Evolutionary conservation across 2,113 vertebrate species (phyloP).

Genomic region (Laticauda colubrina): DNA sequence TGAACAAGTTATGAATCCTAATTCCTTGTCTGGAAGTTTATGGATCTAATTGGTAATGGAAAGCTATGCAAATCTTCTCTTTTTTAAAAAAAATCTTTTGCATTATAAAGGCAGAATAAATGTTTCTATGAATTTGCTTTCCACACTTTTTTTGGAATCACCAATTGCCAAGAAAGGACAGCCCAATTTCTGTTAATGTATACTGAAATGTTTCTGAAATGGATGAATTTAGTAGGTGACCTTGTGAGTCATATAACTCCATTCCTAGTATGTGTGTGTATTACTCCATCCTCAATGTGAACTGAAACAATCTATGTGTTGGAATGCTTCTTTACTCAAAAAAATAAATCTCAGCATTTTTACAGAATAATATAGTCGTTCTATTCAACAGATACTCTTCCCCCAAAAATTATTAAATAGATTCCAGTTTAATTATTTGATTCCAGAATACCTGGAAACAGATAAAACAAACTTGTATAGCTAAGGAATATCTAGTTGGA

Average conservation of each 20-base stretch:
- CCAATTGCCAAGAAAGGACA: background rate
- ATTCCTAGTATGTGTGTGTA: background rate
- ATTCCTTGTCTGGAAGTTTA: background rate
- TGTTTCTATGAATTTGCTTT: background rate
- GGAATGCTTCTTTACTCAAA: background rate
- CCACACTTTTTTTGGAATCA: background rate
- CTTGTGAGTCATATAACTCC: background rate
- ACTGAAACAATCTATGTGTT: background rate
- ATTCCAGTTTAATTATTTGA: background rate
- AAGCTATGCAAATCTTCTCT: background rate
- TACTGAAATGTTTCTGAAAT: background rate
- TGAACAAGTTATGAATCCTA: constrained; percentile 15
- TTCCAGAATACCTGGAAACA: background rate
- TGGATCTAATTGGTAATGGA: background rate
- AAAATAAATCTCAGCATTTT: background rate
- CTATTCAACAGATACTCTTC: background rate
- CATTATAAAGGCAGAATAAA: background rate
- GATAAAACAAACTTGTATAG: background rate
- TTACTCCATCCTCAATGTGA: background rate
- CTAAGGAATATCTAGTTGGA: background rate
- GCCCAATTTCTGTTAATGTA: background rate
- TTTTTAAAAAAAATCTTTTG: background rate
- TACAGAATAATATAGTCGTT: background rate
- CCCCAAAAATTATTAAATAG: background rate
- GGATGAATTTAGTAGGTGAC: background rate